Evolutionary conservation across 2,888 invertebrate species (phyloP).

Genomic region (Neria commutata): DNA sequence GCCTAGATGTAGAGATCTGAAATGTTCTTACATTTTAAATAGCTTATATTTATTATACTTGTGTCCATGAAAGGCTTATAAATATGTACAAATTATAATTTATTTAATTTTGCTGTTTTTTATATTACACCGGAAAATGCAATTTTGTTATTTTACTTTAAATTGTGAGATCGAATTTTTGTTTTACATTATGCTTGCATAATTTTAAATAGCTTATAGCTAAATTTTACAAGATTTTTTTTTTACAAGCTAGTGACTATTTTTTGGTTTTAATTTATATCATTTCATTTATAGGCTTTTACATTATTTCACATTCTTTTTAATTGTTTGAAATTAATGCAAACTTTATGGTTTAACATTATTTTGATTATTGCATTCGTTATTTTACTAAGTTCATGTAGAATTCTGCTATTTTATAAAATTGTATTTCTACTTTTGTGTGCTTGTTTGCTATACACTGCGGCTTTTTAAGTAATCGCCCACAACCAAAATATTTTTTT

Average conservation of each 20-base stretch:
- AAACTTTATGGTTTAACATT: too few relatives aligned
- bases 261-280: background rate
- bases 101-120: background rate
- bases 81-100: too few relatives aligned
- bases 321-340: background rate
- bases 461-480: conserved; percentile 26
- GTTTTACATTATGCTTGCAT: background rate
- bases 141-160: conserved; percentile 1
- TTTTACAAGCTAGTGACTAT: conserved; percentile 15
- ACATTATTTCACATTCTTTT: background rate
- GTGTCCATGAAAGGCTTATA: too few relatives aligned
- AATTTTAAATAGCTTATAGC: background rate
- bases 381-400: background rate
- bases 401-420: conserved; percentile 5
- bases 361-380: too few relatives aligned
- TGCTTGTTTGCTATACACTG: conserved; percentile 19
- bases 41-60: too few relatives aligned
- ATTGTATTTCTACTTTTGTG: conserved; percentile 15
- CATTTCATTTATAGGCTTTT: background rate
- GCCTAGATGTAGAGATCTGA: background rate
- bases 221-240: background rate
- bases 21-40: background rate
- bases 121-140: conserved; percentile 4
- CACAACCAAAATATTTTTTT: conserved; percentile 28
- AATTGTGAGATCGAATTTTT: conserved; percentile 12